These are phyloP conservation scores for human (Homo sapiens) DNA, from an alignment of 2,113 vertebrate species.

Conservation along the genomic window DNA sequence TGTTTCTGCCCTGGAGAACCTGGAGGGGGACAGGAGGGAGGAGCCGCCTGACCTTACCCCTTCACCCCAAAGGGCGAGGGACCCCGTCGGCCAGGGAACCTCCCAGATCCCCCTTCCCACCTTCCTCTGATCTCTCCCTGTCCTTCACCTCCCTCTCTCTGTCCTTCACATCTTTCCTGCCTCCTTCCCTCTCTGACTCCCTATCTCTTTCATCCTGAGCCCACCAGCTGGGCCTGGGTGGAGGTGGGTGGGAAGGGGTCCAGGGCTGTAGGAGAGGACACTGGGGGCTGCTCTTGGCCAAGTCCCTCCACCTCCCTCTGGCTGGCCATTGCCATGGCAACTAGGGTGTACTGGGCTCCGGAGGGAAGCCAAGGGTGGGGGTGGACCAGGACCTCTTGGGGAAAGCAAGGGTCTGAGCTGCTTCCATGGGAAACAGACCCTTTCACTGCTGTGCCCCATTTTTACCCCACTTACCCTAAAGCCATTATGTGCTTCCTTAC, in stretches of 20 bases:
- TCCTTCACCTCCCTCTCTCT: conserved; percentile 62
- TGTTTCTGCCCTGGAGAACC: conserved; percentile 37
- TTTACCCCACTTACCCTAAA: not conserved
- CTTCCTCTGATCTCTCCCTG: conserved; percentile 25
- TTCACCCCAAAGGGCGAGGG: conserved; percentile 31
- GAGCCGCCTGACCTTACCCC: conserved; percentile 63
- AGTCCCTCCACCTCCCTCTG: conserved; percentile 49
- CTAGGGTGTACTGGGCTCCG: conserved; percentile 61
- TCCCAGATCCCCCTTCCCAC: not conserved
- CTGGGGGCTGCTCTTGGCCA: conserved; percentile 29
- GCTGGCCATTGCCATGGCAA: conserved; percentile 77
- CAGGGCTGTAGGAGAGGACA: not conserved
- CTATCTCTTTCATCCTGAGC: not conserved
- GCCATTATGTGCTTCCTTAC: not conserved
- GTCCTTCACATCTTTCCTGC: conserved; percentile 62
- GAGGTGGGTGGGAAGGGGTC: conserved; percentile 33
- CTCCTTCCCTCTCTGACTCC: not conserved
- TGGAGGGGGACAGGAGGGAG: conserved; percentile 38
- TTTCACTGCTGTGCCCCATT: not conserved
- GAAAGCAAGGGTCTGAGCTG: conserved; percentile 8
- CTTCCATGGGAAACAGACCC: not conserved
- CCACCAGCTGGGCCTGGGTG: conserved; percentile 17
- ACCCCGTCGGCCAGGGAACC: not conserved
- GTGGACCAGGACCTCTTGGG: conserved; percentile 7
- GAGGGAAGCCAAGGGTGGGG: conserved; percentile 51